phyloP scores from a whole-genome alignment of 1,140 invertebrate genomes.

The Asobara japonica region DNA sequence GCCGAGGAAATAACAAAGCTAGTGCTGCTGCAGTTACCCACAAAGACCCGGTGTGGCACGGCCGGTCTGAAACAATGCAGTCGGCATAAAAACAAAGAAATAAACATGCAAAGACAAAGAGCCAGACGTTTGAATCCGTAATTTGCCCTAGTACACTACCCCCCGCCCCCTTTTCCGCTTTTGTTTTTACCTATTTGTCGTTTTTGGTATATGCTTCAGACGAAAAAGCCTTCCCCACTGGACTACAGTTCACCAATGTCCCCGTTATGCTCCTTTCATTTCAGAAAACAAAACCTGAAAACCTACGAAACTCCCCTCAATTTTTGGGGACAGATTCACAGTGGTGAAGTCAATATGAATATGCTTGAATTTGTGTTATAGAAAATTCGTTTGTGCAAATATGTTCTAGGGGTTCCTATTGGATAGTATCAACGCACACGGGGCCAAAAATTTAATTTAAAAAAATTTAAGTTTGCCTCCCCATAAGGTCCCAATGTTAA shows the following conservation, averaged over 20 bases:
- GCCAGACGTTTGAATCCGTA: constrained; percentile 63
- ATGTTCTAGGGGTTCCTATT: too few species aligned
- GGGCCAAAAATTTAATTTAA: too few species aligned
- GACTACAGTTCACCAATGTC: constrained; percentile 30
- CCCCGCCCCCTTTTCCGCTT: constrained; percentile 32
- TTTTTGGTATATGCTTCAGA: constrained; percentile 33
- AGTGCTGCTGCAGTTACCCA: constrained; percentile 39
- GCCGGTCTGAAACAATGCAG: constrained; percentile 57
- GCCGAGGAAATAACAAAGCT: constrained; percentile 45
- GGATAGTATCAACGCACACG: too few species aligned
- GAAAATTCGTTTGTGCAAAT: too few species aligned
- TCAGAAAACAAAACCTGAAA: neutral
- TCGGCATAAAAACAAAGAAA: constrained; percentile 62
- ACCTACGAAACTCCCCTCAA: neutral
- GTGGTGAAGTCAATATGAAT: too few species aligned
- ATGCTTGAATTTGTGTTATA: too few species aligned
- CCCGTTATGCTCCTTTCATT: constrained; percentile 3
- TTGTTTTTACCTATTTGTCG: constrained; percentile 54
- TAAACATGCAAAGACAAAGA: constrained; percentile 62
- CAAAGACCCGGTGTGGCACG: constrained; percentile 44
- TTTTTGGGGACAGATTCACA: neutral
- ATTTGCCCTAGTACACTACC: constrained; percentile 53
- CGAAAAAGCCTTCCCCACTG: constrained; percentile 44
- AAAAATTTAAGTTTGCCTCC: too few species aligned
- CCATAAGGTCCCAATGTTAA: too few species aligned